Evolutionary conservation across 2,113 vertebrate species (phyloP).

Genomic region (Solea solea): DNA sequence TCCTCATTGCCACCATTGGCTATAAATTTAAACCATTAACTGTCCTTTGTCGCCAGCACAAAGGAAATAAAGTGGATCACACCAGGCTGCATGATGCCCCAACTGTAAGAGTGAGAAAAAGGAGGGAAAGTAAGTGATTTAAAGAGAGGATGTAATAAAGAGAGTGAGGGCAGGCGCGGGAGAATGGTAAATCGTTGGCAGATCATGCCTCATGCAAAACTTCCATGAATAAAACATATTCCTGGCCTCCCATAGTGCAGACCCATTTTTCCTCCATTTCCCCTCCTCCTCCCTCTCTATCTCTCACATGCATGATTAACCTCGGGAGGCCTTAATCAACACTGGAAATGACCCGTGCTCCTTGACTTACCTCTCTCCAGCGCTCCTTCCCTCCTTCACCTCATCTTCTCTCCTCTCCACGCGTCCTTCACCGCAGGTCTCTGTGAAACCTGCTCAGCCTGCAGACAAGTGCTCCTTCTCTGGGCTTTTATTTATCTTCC

Average conservation of each 20-base stretch:
- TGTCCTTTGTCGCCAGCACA: constrained; percentile 53
- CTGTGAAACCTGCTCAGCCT: constrained; percentile 17
- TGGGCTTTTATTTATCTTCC: constrained; percentile 41
- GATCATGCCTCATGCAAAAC: constrained; percentile 81
- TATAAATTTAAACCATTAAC: constrained; percentile 48
- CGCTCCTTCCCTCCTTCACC: constrained; percentile 51
- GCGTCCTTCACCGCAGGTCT: constrained; percentile 21
- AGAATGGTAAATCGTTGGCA: constrained; percentile 74
- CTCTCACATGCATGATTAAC: constrained; percentile 80
- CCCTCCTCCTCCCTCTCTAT: constrained; percentile 66
- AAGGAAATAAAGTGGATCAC: constrained; percentile 55
- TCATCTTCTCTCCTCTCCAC: constrained; percentile 38
- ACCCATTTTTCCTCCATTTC: constrained; percentile 70
- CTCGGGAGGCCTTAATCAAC: constrained; percentile 81
- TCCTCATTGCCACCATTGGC: constrained; percentile 18
- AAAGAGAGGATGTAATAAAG: constrained; percentile 70
- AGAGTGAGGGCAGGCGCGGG: constrained; percentile 54
- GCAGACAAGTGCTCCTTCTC: constrained; percentile 8
- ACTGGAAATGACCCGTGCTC: constrained; percentile 80
- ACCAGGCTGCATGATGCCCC: constrained; percentile 32
- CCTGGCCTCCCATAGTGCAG: constrained; percentile 66
- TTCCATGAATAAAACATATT: constrained; percentile 83
- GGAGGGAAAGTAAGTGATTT: constrained; percentile 72
- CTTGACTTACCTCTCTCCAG: constrained; percentile 58
- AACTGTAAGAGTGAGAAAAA: constrained; percentile 53